phyloP scores from a whole-genome alignment of 2,888 invertebrate species.

The Atethmia centrago region DNA sequence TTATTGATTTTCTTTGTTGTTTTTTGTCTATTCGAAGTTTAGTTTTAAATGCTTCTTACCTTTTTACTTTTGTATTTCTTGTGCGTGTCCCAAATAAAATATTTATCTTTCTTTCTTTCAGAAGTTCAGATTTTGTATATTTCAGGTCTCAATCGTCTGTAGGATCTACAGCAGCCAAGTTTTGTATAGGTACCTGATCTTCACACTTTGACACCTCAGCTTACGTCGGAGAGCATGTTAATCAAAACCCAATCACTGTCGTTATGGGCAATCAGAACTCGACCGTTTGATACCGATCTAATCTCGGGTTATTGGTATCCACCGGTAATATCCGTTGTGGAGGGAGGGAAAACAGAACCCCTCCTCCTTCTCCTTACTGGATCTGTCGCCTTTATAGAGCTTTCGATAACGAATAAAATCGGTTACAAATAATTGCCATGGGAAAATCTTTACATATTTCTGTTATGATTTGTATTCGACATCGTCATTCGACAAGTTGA shows the following conservation, averaged over 20 bases:
- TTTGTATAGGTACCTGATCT: background rate
- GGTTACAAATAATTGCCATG: background rate
- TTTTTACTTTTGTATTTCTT: too few species aligned
- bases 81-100: too few species aligned
- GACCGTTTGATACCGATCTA: constrained; percentile 31
- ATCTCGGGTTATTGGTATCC: constrained; percentile 22
- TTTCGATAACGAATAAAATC: constrained; percentile 5
- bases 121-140: background rate
- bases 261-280: constrained; percentile 24
- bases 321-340: constrained; percentile 26
- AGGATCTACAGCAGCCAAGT: background rate
- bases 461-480: background rate
- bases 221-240: constrained; percentile 17
- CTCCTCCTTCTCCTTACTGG: background rate
- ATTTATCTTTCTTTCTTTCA: too few species aligned
- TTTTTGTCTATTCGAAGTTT: too few species aligned
- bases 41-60: too few species aligned
- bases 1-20: too few species aligned
- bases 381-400: background rate
- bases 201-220: background rate
- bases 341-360: constrained; percentile 1
- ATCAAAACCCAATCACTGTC: constrained; percentile 34
- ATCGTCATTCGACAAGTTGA: background rate
- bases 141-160: background rate
- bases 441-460: background rate